Base-by-base conservation (phyloP, 2,797 vertebrate species). In the Sebastes trivittatus region DNA sequence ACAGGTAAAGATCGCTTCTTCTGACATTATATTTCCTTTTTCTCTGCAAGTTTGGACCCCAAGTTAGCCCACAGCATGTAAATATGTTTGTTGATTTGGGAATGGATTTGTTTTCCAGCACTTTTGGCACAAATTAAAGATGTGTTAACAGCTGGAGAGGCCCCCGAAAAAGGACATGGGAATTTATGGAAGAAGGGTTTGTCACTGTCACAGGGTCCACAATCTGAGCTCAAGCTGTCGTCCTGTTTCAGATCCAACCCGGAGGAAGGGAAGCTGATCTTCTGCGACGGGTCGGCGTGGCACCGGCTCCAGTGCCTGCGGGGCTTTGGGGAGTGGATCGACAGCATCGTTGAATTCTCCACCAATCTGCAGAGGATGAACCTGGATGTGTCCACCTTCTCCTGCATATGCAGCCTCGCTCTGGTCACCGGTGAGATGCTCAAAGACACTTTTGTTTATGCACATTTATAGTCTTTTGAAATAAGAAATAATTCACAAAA, bases 301-400 rank as follows among this genome's bases (percentile, higher is more conserved):
- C 97, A 98, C 95, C 96, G 97, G 94, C 84, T 97, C 85, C 98
- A 98, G 95, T 98, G 98, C 55, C 95, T 98, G 75, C 97, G 98
- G 6, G 98, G 98, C 75, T 99, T 99, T 11, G 98, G 98, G 54
- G 98, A 98, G 90, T 99, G 98, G 98, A 98, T 99, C 67, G 98
- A 99, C 92, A 96, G 97, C 90, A 99, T 99, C 18, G 97, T 97
- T 20, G 98, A 98, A 18, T 99, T 99, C 87, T 99, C 98, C 32
- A 95, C 96, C 81, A 97, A 96, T 88, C 92, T 99, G 91, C 98
- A 98, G 83, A 97, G 97, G 93, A 97, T 99, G 98, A 98, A 97
- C 93, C 94, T 99, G 79, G 98, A 99, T 46, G 95, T 98, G 78
- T 96, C 98, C 55, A 97, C 97, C 82, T 99, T 99, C 93, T 98